Base-by-base conservation (phyloP, 2,888 invertebrate genomes). In the Daptonema setosum region DNA sequence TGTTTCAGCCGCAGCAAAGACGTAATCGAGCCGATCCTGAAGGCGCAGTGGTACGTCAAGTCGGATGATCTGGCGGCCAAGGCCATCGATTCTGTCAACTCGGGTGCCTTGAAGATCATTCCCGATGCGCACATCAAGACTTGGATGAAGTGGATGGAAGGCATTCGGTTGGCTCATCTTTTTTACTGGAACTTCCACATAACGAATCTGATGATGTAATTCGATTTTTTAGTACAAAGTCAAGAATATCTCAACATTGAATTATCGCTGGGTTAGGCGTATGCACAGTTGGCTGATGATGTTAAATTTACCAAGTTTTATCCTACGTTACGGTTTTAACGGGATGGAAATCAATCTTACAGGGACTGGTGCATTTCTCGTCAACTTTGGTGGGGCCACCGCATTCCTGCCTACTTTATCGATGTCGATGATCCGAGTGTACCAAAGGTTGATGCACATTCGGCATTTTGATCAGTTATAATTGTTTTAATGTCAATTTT, bases 311-410 rank as follows among this genome's bases (percentile, higher is more conserved):
- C n/a, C n/a, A n/a, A n/a, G n/a, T n/a, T n/a, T n/a, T n/a, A n/a
- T n/a, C n/a, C n/a, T n/a, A n/a, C n/a, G n/a, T n/a, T n/a, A n/a
- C n/a, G n/a, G n/a, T n/a, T n/a, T n/a, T n/a, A n/a, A n/a, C n/a
- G n/a, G n/a, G n/a, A n/a, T n/a, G n/a, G n/a, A n/a, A n/a, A n/a
- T n/a, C n/a, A n/a, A n/a, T n/a, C n/a, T 29, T 56, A 52, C 66
- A 80, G 90, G 2, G 95, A 97, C 73, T 97, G 97, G 97, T 99
- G 97, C 73, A 86, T 99, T 58, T 95, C 93, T 1, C 78, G 79
- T 1, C 97, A 97, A 72, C 77, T 99, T 56, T 99, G 97, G 97
- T 97, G 97, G 97, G 97, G 97, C 1, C 97, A 97, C 73, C 80
- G 87, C 58, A 88, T 99, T 63, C 97, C 97, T 0, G 91, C 87